Percentiles rank a stretch among this genome's conserved stretches.
phyloP scores from a whole-genome alignment of 2,888 invertebrate species.

The Drosophila paramelanica region DNA sequence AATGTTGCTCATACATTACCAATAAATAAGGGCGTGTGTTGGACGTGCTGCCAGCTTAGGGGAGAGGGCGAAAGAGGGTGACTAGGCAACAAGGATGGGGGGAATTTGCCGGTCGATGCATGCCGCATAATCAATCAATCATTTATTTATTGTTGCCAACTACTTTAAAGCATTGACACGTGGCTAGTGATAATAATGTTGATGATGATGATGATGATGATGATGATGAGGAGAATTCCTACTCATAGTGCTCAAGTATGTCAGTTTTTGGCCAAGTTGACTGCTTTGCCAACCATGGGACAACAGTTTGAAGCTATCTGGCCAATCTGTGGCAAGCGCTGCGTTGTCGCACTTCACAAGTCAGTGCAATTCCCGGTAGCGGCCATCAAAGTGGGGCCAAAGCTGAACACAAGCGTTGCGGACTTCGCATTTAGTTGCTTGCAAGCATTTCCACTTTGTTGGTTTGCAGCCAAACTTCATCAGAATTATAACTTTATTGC shows the following conservation, averaged over 20 bases:
- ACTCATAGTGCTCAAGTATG: constrained; percentile 13
- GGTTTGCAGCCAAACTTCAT: neutral
- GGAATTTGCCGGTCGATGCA: neutral
- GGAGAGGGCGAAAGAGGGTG: neutral
- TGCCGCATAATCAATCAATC: constrained; percentile 62
- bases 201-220: constrained; percentile 21
- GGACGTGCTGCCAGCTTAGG: constrained; percentile 9
- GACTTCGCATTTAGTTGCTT: neutral
- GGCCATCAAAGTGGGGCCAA: neutral
- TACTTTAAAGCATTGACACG: constrained; percentile 64
- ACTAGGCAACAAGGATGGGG: too few species aligned
- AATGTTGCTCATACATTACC: constrained; percentile 23
- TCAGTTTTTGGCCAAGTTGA: constrained; percentile 33
- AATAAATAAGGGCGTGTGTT: constrained; percentile 33
- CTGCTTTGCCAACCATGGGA: constrained; percentile 25
- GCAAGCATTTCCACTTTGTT: neutral
- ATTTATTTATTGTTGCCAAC: constrained; percentile 66
- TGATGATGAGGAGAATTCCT: constrained; percentile 1
- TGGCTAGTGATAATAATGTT: constrained; percentile 7
- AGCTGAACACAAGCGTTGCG: neutral
- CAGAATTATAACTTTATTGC: neutral
- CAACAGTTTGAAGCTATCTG: neutral
- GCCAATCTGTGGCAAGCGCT: constrained; percentile 10
- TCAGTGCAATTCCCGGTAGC: neutral
- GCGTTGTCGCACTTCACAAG: constrained; percentile 34